Base-by-base conservation (phyloP, 2,888 invertebrate species). In the Euzophera pinguis region DNA sequence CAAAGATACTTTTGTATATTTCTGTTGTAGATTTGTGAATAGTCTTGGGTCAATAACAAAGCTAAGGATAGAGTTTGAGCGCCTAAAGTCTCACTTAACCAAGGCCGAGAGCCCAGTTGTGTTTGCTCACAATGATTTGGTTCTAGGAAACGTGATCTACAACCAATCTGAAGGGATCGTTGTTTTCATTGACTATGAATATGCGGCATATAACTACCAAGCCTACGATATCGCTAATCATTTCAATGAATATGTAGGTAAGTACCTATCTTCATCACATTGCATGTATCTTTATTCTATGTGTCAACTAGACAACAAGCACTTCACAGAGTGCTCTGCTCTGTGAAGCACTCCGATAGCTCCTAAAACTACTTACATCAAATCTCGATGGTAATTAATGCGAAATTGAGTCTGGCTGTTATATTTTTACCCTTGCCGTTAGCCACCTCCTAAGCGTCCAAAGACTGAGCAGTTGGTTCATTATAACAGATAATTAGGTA, bases 201-300 rank as follows among this genome's bases (percentile, higher is more conserved):
- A 99, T 85, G 96, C 97, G 13, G 95, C 93, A 56, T 94, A 94
- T 74, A 99, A 99, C 90, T 98, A 96, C 84, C 97, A 98, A 85
- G 97, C 97, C 7, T 99, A 92, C 81, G 99, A 99, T 84, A 97
- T 99, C 78, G 99, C 96, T 48, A 98, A 99, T 90, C 99, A 99
- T 91, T 99, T 99, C 88, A 94, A 96, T 69, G 99, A 99, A 91
- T 99, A 96, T 90, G 97, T 96, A 64, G 99, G 99, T 95, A 84
- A 91, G 90, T 87, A 52, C 29, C 10, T n/a, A 1, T 17, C 1
- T 43, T 10, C 4, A 6, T 32, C 2, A 32, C 1, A 32, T 32
- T 6, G 9, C 32, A 10, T 32, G 32, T 32, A 32, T 32, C 8
- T 32, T 29, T 6, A 6, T 29, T 29, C 29, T 29, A n/a, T n/a